Conservation (phyloP, 2,797 vertebrate species). For the Agapornis canus region DNA sequence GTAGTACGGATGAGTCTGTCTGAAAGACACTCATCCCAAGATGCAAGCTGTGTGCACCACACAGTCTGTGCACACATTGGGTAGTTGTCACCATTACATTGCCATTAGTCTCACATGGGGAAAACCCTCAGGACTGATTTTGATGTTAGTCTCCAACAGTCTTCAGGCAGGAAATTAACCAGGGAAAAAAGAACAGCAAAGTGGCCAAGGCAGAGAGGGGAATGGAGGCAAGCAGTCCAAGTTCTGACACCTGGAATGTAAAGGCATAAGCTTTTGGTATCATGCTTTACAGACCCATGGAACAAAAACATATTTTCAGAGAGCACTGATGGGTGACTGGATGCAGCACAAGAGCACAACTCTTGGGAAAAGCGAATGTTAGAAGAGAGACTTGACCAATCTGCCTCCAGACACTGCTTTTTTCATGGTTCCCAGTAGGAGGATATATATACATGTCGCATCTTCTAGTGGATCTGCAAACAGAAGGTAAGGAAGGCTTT, state of each 20-base stretch:
- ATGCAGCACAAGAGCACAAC: background rate
- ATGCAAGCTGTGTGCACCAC: accelerated
- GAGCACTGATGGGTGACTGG: background rate
- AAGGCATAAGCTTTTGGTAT: background rate
- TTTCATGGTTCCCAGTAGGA: background rate
- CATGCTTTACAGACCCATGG: background rate
- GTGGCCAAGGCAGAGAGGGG: background rate
- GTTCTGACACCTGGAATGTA: background rate
- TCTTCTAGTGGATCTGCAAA: background rate
- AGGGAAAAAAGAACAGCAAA: background rate
- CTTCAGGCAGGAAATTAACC: background rate
- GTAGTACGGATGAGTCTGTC: background rate
- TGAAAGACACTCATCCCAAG: background rate
- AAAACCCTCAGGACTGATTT: background rate
- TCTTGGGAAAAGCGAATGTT: background rate
- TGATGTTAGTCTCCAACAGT: background rate
- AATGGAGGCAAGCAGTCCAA: background rate
- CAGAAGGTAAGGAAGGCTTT: background rate
- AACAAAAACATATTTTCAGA: background rate
- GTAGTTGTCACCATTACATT: background rate
- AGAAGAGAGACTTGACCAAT: background rate
- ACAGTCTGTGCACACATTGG: background rate
- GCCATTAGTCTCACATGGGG: background rate
- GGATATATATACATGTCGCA: background rate
- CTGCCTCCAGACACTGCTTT: background rate